Base-by-base conservation (phyloP, 2,797 vertebrate species). In the Rhincodon typus region DNA sequence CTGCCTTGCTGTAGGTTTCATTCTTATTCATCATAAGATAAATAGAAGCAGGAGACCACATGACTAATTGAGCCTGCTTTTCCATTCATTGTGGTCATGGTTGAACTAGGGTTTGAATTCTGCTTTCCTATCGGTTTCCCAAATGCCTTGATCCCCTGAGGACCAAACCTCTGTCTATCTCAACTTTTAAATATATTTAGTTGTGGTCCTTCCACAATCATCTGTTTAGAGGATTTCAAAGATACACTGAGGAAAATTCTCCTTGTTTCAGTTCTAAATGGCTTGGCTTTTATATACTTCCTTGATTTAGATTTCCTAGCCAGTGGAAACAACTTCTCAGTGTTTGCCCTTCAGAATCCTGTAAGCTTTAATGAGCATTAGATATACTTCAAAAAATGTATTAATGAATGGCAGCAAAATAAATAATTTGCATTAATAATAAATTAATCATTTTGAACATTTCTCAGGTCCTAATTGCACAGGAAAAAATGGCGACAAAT, bases 401-500 rank as follows among this genome's bases (percentile, higher is more conserved):
- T 25, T 19, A 17, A 84, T 77, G 82, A 46, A 8, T 84, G 1
- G 21, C 82, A 46, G n/a, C 15, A 42, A 94, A 74, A 38, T 69
- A 67, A 17, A 69, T 95, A 30, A 30, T 15, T 74, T 74, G 42
- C 17, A 15, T 50, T 57, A 46, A 53, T 95, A 62, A 77, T 72
- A 50, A 69, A 50, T 62, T 50, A 50, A 25, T 21, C 34, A n/a
- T 25, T 69, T 95, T 95, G 95, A 38, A 50, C 62, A 4, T 88
- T 50, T 67, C 95, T 1, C 96, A 99, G 99, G 99, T 99, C 96
- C 98, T 99, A 96, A 99, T 99, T 72, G 99, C 99, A 94, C 99
- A 99, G 97, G 99, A 99, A 96, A 99, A 99, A 96, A 99, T 99
- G 99, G 99, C 99, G 96, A 99, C 99, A 96, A 99, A 99, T 97